Conservation (phyloP, 2,113 vertebrate genomes). For the Etheostoma cragini region DNA sequence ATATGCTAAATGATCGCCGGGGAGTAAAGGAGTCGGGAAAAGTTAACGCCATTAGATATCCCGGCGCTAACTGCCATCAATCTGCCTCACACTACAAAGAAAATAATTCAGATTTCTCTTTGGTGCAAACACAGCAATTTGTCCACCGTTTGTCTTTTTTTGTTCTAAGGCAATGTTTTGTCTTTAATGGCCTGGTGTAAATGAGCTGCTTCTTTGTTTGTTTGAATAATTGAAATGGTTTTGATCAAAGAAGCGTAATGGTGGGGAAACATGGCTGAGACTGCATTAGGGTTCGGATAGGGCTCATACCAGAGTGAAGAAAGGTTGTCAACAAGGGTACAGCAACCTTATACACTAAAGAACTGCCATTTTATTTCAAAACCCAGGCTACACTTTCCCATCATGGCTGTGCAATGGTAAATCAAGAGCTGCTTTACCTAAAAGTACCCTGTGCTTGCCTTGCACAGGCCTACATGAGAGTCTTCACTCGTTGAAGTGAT, state of each 20-base stretch:
- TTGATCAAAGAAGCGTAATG: conserved; percentile 42
- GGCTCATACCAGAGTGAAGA: not conserved
- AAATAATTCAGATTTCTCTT: conserved; percentile 66
- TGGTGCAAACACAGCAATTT: conserved; percentile 68
- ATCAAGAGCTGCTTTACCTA: conserved; percentile 49
- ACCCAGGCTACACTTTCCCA: not conserved
- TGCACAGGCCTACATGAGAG: conserved; percentile 35
- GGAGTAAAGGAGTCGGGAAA: conserved; percentile 52
- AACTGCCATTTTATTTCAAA: conserved; percentile 1
- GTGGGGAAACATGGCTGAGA: conserved; percentile 18
- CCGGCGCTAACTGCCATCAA: conserved; percentile 63
- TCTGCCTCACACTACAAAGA: conserved; percentile 67
- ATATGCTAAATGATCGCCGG: conserved; percentile 51
- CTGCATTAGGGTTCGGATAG: not conserved
- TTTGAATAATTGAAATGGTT: conserved; percentile 66
- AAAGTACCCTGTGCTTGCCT: conserved; percentile 31
- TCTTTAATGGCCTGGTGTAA: conserved; percentile 67
- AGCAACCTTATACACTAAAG: not conserved
- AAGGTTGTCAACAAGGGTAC: not conserved
- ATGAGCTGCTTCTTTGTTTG: conserved; percentile 54
- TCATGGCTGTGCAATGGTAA: conserved; percentile 6
- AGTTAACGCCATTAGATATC: conserved; percentile 50
- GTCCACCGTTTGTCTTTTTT: conserved; percentile 67
- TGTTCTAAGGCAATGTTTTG: conserved; percentile 45
- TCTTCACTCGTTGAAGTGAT: conserved; percentile 32